phyloP scores from a whole-genome alignment of 2,888 invertebrate species.

The Cyrtodaria siliqua region DNA sequence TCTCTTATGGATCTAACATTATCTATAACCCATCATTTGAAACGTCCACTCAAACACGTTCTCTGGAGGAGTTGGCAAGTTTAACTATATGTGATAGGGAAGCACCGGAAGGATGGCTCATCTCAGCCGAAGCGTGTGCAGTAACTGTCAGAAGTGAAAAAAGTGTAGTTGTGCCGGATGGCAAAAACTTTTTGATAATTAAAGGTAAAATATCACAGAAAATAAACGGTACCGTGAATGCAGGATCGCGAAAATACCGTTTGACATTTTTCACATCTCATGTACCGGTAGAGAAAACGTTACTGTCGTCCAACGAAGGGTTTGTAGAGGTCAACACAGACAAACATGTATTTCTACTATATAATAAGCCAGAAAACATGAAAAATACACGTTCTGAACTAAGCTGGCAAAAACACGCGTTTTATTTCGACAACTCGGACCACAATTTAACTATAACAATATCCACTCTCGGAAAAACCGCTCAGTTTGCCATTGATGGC shows the following conservation, averaged over 20 bases:
- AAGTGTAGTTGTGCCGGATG: conserved; percentile 5
- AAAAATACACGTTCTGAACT: background rate
- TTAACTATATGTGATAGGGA: background rate
- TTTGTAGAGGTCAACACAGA: conserved; percentile 14
- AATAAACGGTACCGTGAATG: background rate
- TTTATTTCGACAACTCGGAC: conserved; percentile 17
- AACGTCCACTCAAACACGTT: background rate
- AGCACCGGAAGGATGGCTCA: background rate
- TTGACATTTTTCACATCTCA: conserved; percentile 32
- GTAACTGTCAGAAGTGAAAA: background rate
- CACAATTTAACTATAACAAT: conserved; percentile 12
- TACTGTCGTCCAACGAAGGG: conserved; percentile 23
- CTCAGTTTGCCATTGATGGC: conserved; percentile 39
- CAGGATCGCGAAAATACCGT: background rate
- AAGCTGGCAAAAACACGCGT: conserved; percentile 50
- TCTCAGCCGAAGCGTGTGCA: conserved; percentile 3
- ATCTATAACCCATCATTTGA: conserved; percentile 41
- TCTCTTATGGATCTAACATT: conserved; percentile 24
- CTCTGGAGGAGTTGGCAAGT: conserved; percentile 2
- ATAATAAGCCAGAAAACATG: conserved; percentile 16
- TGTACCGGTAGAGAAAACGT: conserved; percentile 1
- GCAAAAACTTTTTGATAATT: conserved; percentile 4
- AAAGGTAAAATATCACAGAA: conserved; percentile 21
- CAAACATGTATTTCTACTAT: conserved; percentile 21
- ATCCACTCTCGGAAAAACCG: conserved; percentile 8